Percentiles rank a stretch among this genome's conserved stretches.
Conservation (phyloP, 2,113 vertebrate species). For the Anguilla japonica region DNA sequence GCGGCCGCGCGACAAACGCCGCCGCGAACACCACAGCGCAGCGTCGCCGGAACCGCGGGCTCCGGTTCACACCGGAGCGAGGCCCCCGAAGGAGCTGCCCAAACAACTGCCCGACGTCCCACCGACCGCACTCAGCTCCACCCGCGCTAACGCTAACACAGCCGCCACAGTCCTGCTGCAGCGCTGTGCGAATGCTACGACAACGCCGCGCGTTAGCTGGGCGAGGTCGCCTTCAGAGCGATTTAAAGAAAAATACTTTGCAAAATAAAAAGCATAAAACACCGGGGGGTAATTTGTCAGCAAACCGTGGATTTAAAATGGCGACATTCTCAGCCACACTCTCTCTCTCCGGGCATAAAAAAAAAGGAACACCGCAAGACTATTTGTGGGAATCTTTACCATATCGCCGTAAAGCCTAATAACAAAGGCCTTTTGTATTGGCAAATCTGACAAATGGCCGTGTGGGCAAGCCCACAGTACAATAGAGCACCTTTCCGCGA, state of each 20-base stretch:
- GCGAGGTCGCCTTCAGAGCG: background rate
- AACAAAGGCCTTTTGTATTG: background rate
- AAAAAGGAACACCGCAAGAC: background rate
- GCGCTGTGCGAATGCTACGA: background rate
- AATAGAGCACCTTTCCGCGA: background rate
- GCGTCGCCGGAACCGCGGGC: background rate
- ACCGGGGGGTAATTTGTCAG: background rate
- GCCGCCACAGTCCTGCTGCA: background rate
- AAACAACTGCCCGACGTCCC: background rate
- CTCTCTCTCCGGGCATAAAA: background rate
- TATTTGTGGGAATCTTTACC: background rate
- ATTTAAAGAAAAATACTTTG: background rate
- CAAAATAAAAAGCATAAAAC: background rate
- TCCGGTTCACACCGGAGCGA: background rate
- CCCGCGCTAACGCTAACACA: background rate
- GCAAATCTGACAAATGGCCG: background rate
- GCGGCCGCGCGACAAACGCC: background rate
- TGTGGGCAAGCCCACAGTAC: background rate
- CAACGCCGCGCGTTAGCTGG: background rate
- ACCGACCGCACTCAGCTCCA: background rate
- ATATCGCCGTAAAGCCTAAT: background rate
- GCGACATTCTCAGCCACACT: background rate
- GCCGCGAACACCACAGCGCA: no score
- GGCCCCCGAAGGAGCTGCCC: background rate
- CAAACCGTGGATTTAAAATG: background rate